Base-by-base conservation (phyloP, 2,797 vertebrate species). In the Graptemys geographica region DNA sequence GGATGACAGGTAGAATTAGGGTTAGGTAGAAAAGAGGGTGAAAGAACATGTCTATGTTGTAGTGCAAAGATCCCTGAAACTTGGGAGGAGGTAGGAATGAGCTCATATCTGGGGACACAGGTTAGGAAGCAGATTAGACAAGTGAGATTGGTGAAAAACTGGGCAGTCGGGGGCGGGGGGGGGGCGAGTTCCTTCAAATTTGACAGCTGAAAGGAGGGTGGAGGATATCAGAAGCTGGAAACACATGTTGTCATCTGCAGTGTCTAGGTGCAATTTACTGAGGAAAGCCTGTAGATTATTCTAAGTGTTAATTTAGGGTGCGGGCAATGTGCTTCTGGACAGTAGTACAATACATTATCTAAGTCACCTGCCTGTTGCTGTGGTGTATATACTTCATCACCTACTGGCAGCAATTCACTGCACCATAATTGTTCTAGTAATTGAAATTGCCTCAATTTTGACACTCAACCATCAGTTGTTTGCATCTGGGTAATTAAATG, bases 401-500 rank as follows among this genome's bases (percentile, higher is more conserved):
- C 72, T 90, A 84, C 55, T 2, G 2, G 80, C 83, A 96, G 91
- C 81, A 84, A 93, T 74, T 82, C 56, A 87, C 76, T 92, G 83
- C 91, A 85, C 69, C 47, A 88, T 88, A 93, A 94, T 94, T 96
- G 86, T 88, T 88, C 89, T 79, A 88, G 65, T 96, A 96, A 92
- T 94, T 94, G 88, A 96, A 96, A 93, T 33, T 81, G 87, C 90
- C 62, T 96, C 82, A 79, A 1, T 96, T 97, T 88, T 90, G 83
- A 95, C 88, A 90, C 83, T 96, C 80, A 90, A 83, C 80, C 93
- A 84, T 57, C 79, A 90, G 92, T 49, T 95, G 84, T 95, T 95
- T 86, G 86, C 90, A 94, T 91, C 56, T 86, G 47, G 69, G 78
- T 93, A 97, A 97, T 95, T 97, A 97, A 95, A 96, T 53, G 37